phyloP scores from a whole-genome alignment of 1,140 invertebrate genomes.

The Acromyrmex charruanus region DNA sequence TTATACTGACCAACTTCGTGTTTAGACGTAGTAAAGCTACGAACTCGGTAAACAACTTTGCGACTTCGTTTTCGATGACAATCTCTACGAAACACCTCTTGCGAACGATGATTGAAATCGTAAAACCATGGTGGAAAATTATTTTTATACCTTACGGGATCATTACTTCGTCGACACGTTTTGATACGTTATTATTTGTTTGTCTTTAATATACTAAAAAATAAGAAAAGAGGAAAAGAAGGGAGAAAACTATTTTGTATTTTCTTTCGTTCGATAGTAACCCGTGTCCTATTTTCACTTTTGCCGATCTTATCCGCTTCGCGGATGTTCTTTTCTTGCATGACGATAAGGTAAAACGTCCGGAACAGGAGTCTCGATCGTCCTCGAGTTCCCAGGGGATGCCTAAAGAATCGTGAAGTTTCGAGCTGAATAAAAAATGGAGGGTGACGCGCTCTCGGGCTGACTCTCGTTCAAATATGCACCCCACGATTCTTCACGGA shows the following conservation, averaged over 20 bases:
- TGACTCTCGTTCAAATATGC: slow-evolving; percentile 77
- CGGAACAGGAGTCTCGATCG: slow-evolving; percentile 66
- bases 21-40: slow-evolving; percentile 26
- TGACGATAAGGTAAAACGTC: slow-evolving; percentile 67
- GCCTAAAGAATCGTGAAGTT: slow-evolving; percentile 74
- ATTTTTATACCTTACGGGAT: background rate
- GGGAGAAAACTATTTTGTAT: background rate
- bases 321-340: slow-evolving; percentile 56
- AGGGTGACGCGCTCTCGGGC: slow-evolving; percentile 40
- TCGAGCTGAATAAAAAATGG: slow-evolving; percentile 76
- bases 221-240: background rate
- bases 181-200: background rate
- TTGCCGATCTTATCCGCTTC: slow-evolving; percentile 38
- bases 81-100: slow-evolving; percentile 2
- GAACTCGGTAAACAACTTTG: slow-evolving; percentile 37
- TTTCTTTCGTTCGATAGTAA: slow-evolving; percentile 35
- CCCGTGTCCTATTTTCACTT: slow-evolving; percentile 28
- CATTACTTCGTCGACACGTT: background rate
- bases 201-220: background rate
- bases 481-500: slow-evolving; percentile 79
- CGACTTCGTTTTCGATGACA: slow-evolving; percentile 13
- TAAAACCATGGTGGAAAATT: slow-evolving; percentile 33
- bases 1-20: slow-evolving; percentile 41
- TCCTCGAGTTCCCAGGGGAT: slow-evolving; percentile 53
- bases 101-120: background rate